Evolutionary conservation across 2,888 invertebrate genomes (phyloP).

Genomic region (Chironomus riparius): DNA sequence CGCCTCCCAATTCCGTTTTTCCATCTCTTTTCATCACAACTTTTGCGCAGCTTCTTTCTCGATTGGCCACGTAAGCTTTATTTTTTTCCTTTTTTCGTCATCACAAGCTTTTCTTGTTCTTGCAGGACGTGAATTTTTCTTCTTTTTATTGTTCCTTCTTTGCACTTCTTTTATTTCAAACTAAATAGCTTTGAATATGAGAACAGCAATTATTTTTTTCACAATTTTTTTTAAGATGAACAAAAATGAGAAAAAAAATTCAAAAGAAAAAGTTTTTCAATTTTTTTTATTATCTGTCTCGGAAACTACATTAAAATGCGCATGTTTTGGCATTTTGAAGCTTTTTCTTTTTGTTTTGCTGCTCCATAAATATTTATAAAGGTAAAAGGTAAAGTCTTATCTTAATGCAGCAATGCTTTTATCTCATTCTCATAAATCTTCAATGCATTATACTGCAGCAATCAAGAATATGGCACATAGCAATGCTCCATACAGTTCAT

Average conservation of each 20-base stretch:
- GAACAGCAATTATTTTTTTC: neutral
- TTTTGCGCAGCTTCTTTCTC: conserved; percentile 26
- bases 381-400: neutral
- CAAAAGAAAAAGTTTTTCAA: neutral
- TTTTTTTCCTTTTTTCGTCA: neutral
- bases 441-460: neutral
- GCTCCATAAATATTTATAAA: conserved; percentile 20
- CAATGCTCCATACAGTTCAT: neutral
- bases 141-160: neutral
- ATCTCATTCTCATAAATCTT: neutral
- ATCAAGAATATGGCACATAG: neutral
- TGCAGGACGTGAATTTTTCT: neutral
- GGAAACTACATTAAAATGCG: conserved; percentile 19
- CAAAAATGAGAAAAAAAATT: neutral
- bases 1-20: conserved; percentile 17
- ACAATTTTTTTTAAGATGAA: neutral
- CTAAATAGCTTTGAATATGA: neutral
- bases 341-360: neutral
- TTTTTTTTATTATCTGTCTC: too few species aligned
- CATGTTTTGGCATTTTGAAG: conserved; percentile 21
- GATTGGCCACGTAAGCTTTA: conserved; percentile 24
- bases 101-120: neutral
- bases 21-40: conserved; percentile 24
- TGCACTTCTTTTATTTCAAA: neutral
- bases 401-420: neutral